Evolutionary conservation across 2,797 vertebrate species (phyloP).

Genomic region (Xenopus petersii): DNA sequence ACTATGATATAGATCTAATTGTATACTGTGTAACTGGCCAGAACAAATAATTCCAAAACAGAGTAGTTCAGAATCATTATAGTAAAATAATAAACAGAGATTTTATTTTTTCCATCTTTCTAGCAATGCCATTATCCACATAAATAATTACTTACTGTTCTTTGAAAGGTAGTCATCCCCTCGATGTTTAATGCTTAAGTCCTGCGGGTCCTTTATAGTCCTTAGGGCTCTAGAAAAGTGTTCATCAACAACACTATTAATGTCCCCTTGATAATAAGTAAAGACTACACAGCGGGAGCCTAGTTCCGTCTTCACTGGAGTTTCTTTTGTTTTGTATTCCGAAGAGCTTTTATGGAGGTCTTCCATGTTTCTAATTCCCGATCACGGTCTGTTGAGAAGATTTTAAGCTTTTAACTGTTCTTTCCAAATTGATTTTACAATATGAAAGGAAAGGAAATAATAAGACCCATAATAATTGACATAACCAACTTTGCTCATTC

Average conservation of each 20-base stretch:
- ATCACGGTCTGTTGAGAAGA: slow-evolving; percentile 50
- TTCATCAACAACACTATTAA: slow-evolving; percentile 85
- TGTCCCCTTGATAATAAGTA: slow-evolving; percentile 94
- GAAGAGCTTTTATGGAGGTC: slow-evolving; percentile 55
- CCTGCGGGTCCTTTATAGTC: slow-evolving; percentile 68
- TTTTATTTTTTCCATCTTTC: too few species aligned
- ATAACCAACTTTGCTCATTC: too few species aligned
- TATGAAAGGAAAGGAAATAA: too few species aligned
- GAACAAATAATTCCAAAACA: too few species aligned
- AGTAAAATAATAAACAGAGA: too few species aligned
- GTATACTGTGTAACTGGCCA: too few species aligned
- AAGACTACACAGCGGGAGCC: slow-evolving; percentile 77
- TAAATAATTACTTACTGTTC: slow-evolving; percentile 54
- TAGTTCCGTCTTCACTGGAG: slow-evolving; percentile 77
- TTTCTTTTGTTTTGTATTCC: slow-evolving; percentile 55
- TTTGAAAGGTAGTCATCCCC: slow-evolving; percentile 59
- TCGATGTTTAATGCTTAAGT: slow-evolving; percentile 59
- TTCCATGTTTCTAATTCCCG: slow-evolving; percentile 67
- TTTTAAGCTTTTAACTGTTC: not conserved
- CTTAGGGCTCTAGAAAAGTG: slow-evolving; percentile 86
- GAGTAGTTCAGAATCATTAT: too few species aligned
- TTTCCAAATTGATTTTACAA: too few species aligned
- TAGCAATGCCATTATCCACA: too few species aligned
- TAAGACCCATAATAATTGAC: too few species aligned
- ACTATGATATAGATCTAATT: too few species aligned